Conservation (phyloP, 2,888 invertebrate genomes). For the Geophilus truncorum region DNA sequence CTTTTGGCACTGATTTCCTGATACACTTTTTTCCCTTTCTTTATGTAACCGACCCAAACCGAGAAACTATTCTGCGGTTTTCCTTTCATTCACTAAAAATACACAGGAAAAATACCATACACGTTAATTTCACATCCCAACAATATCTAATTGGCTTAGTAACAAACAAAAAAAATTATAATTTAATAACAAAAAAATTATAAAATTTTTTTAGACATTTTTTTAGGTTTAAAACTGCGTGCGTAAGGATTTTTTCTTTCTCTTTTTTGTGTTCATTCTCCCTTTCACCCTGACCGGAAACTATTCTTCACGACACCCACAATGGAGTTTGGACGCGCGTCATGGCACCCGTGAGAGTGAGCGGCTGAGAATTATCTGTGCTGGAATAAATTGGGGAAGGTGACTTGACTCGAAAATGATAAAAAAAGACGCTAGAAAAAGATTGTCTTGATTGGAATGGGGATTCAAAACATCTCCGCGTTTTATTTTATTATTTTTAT, state of each 20-base stretch:
- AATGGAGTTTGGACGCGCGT: constrained; percentile 14
- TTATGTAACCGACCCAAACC: not conserved
- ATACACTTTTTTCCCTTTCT: not conserved
- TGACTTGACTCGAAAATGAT: constrained; percentile 1
- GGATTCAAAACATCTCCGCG: not conserved
- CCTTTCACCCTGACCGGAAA: constrained; percentile 10
- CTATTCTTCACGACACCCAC: constrained; percentile 3
- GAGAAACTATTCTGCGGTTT: not conserved
- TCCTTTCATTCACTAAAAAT: not conserved
- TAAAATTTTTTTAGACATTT: not conserved
- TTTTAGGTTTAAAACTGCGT: not conserved
- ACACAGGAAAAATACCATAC: no score
- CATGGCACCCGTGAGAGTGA: constrained; percentile 10
- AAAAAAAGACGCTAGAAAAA: not conserved
- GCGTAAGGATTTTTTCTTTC: not conserved
- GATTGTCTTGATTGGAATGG: not conserved
- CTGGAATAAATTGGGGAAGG: constrained; percentile 1
- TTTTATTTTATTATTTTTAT: not conserved
- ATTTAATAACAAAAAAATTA: no score
- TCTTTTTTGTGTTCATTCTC: not conserved
- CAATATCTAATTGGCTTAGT: not conserved
- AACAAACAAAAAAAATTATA: no score
- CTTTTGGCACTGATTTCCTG: not conserved
- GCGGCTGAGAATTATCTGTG: constrained; percentile 10
- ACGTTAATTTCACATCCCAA: not conserved